Evolutionary conservation across 2,888 invertebrate genomes (phyloP).

Genomic region (Zaprionus obscuricornis): DNA sequence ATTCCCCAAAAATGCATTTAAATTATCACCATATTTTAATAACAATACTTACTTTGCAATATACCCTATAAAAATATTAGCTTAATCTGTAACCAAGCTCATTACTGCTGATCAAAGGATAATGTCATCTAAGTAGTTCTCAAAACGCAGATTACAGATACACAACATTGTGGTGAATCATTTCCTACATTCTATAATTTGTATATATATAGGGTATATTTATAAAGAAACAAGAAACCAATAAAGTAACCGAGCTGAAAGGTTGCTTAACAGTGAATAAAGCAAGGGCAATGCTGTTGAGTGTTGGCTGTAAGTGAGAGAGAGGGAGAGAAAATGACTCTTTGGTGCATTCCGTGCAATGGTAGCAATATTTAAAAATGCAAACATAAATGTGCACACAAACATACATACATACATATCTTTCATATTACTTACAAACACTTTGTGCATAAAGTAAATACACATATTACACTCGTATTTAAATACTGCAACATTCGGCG

Average conservation of each 20-base stretch:
- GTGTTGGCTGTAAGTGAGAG: background rate
- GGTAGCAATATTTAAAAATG: constrained; percentile 65
- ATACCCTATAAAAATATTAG: too few species aligned
- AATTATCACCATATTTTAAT: too few species aligned
- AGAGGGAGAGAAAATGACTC: background rate
- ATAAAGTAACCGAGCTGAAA: constrained; percentile 34
- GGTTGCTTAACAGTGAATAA: background rate
- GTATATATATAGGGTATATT: constrained; percentile 7
- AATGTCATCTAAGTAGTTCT: too few species aligned
- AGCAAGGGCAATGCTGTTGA: background rate
- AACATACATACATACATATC: background rate
- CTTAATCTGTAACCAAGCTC: too few species aligned
- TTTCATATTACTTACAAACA: constrained; percentile 41
- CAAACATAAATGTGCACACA: constrained; percentile 50
- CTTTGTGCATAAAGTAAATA: constrained; percentile 51
- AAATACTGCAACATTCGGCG: constrained; percentile 54
- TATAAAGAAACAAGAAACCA: constrained; percentile 41
- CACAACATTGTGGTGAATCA: too few species aligned
- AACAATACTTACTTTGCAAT: too few species aligned
- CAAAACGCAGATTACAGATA: too few species aligned
- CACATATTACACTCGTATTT: too few species aligned
- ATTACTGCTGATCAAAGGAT: too few species aligned
- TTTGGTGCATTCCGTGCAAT: constrained; percentile 23
- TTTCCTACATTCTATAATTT: too few species aligned
- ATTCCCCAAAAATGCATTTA: too few species aligned